Conservation (phyloP, 2,888 invertebrate genomes). For the Archips crataeganus region DNA sequence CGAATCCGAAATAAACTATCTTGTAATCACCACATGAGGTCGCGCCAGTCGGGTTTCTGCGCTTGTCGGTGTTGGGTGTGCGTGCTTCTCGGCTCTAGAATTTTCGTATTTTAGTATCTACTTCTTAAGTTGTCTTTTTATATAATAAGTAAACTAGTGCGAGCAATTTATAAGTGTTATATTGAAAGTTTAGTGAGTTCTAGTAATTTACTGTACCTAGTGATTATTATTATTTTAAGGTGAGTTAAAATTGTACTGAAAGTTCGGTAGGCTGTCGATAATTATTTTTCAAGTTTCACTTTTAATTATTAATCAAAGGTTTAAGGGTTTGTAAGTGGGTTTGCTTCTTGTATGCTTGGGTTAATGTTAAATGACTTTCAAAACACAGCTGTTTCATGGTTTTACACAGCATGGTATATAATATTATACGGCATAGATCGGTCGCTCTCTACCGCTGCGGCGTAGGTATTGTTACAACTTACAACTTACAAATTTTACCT, state of each 20-base stretch:
- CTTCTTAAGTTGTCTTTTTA: constrained; percentile 54
- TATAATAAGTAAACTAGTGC: constrained; percentile 49
- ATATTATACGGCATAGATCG: not conserved
- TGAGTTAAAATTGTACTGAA: constrained; percentile 57
- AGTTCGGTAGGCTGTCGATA: constrained; percentile 19
- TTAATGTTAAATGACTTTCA: not conserved
- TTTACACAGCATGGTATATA: not conserved
- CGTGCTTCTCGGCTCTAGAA: constrained; percentile 67
- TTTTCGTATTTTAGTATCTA: constrained; percentile 70
- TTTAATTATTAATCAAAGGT: constrained; percentile 13
- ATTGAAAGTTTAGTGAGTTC: constrained; percentile 61
- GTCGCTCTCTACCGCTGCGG: not conserved
- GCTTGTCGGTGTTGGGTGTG: constrained; percentile 73
- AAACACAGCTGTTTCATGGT: constrained; percentile 17
- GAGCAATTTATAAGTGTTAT: constrained; percentile 59
- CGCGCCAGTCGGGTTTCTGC: constrained; percentile 81
- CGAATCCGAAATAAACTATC: constrained; percentile 33
- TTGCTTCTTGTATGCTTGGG: constrained; percentile 3
- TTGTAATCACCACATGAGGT: constrained; percentile 40
- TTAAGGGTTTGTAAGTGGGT: not conserved
- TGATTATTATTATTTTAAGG: constrained; percentile 60
- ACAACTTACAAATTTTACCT: constrained; percentile 22
- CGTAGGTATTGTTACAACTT: constrained; percentile 27
- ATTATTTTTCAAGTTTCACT: constrained; percentile 42
- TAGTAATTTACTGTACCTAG: constrained; percentile 58